A percentile compares a stretch with the other conserved stretches of the same genome.
phyloP scores from a whole-genome alignment of 2,888 invertebrate genomes.

The Drosophila suboccidentalis region DNA sequence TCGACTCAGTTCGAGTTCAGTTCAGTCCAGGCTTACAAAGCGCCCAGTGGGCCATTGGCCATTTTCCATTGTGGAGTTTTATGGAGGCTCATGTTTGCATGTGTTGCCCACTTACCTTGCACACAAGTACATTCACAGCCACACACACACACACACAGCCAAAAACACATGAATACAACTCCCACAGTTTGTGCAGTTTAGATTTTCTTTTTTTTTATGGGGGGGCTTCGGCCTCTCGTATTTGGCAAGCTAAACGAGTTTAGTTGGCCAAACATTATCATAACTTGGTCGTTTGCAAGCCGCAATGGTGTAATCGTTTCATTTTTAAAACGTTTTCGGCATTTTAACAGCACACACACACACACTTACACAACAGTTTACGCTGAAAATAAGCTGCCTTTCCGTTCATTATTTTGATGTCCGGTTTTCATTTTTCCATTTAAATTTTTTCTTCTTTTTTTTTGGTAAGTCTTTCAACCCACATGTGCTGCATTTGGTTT shows the following conservation, averaged over 20 bases:
- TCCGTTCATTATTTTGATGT: constrained; percentile 78
- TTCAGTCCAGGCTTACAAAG: constrained; percentile 52
- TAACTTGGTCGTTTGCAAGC: constrained; percentile 82
- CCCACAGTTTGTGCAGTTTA: constrained; percentile 17
- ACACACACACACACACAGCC: constrained; percentile 1
- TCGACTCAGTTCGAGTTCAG: constrained; percentile 3
- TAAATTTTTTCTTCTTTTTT: constrained; percentile 3
- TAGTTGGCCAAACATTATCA: constrained; percentile 82
- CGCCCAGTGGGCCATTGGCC: constrained; percentile 62
- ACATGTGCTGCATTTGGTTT: constrained; percentile 7
- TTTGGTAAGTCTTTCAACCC: background rate
- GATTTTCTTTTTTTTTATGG: constrained; percentile 11
- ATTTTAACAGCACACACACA: constrained; percentile 54
- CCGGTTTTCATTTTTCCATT: constrained; percentile 41
- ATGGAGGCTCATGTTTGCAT: constrained; percentile 61
- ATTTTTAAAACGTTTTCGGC: constrained; percentile 80
- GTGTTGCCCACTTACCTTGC: constrained; percentile 72
- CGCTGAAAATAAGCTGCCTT: constrained; percentile 52
- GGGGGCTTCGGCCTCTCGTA: constrained; percentile 50
- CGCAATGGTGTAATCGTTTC: constrained; percentile 81
- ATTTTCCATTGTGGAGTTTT: constrained; percentile 43
- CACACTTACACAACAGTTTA: constrained; percentile 1
- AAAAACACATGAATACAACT: background rate
- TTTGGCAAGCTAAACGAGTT: constrained; percentile 79
- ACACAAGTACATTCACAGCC: constrained; percentile 17